These are phyloP conservation scores for Scaptomyza cyrtandrae DNA, from an alignment of 2,888 invertebrate species.

Conservation along the genomic window DNA sequence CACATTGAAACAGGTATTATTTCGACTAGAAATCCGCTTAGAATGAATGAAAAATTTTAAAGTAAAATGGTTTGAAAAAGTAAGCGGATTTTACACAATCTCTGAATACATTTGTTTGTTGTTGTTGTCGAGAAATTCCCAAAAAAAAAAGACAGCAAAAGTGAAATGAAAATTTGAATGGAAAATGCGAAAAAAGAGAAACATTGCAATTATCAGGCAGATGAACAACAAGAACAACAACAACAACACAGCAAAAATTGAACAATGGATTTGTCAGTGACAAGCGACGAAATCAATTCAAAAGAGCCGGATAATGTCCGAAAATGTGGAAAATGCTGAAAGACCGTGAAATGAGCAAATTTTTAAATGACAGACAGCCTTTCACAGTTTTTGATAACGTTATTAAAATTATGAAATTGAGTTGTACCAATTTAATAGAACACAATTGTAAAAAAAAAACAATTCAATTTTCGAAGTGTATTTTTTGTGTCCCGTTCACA, in stretches of 20 bases:
- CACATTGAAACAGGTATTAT: slow-evolving; percentile 65
- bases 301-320: slow-evolving; percentile 52
- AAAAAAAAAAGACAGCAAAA: slow-evolving; percentile 26
- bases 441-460: not conserved
- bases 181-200: slow-evolving; percentile 40
- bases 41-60: slow-evolving; percentile 76
- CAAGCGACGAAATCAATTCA: slow-evolving; percentile 45
- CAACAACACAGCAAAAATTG: no score
- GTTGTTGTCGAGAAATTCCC: slow-evolving; percentile 13
- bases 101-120: no score
- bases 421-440: not conserved
- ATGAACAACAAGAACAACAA: no score
- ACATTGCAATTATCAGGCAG: slow-evolving; percentile 63
- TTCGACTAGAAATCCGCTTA: slow-evolving; percentile 70
- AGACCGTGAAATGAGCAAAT: slow-evolving; percentile 75
- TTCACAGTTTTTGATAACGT: not conserved
- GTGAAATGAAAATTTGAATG: slow-evolving; percentile 60
- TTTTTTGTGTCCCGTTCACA: not conserved
- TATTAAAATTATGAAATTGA: not conserved
- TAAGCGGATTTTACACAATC: slow-evolving; percentile 73
- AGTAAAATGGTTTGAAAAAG: slow-evolving; percentile 61
- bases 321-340: slow-evolving; percentile 33
- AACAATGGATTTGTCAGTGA: slow-evolving; percentile 53
- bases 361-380: slow-evolving; percentile 23
- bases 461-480: not conserved